Conservation (phyloP, 2,888 invertebrate genomes). For the Lithosia quadra region DNA sequence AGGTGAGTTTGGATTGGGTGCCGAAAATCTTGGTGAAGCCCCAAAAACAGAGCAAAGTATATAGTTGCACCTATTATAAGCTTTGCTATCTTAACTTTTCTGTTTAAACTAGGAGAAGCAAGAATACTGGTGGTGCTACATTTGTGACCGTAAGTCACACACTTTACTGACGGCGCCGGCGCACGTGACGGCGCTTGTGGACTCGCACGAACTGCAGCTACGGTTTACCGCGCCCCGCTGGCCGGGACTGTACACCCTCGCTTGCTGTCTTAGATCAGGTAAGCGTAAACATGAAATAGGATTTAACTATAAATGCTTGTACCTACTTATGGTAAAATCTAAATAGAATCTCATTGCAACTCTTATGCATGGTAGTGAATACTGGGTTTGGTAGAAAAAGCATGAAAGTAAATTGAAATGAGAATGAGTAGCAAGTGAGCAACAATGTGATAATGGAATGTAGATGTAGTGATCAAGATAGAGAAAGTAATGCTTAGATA, state of each 20-base stretch:
- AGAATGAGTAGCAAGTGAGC: too few species aligned
- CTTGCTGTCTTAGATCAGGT: conserved; percentile 96
- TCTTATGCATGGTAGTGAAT: not conserved
- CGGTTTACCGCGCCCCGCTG: conserved; percentile 98
- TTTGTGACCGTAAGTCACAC: conserved; percentile 97
- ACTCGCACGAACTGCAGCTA: conserved; percentile 96
- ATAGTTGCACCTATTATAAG: not conserved
- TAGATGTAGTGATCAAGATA: too few species aligned
- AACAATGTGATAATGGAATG: not conserved
- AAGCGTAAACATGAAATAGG: conserved; percentile 19
- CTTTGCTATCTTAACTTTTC: not conserved
- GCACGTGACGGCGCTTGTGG: conserved; percentile 96
- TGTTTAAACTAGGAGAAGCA: conserved; percentile 88
- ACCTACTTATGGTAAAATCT: too few species aligned
- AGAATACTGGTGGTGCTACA: conserved; percentile 99
- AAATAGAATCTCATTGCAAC: too few species aligned
- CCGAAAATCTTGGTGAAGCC: too few species aligned
- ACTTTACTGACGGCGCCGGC: conserved; percentile 97
- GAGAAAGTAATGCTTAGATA: too few species aligned
- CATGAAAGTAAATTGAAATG: too few species aligned
- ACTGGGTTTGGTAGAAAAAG: not conserved
- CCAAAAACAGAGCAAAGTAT: too few species aligned
- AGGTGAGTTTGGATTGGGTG: too few species aligned
- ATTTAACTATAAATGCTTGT: not conserved
- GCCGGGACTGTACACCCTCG: conserved; percentile 96